Conservation (phyloP, 1,140 invertebrate species). For the Dreissena polymorpha region DNA sequence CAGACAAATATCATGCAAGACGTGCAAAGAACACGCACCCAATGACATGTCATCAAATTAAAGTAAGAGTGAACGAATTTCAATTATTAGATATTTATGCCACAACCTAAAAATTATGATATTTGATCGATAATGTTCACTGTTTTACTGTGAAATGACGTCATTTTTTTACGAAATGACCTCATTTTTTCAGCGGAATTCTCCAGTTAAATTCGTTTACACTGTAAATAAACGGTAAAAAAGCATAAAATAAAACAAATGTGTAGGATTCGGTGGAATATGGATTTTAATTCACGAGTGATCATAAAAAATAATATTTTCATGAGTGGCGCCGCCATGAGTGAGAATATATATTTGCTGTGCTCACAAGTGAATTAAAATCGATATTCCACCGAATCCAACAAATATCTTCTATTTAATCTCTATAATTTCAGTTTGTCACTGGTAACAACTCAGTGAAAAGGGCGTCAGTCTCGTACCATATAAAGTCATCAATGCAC, state of each 20-base stretch:
- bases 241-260: constrained; percentile 9
- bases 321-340: no score
- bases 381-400: background rate
- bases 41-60: constrained; percentile 3
- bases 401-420: background rate
- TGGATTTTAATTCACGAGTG: background rate
- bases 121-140: no score
- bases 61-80: background rate
- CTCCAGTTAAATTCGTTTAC: no score
- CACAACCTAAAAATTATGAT: background rate
- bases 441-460: constrained; percentile 14
- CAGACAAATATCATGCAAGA: no score
- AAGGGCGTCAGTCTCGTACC: constrained; percentile 10
- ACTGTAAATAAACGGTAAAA: no score
- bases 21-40: no score
- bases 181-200: no score
- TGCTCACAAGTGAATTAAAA: no score
- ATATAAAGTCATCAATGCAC: constrained; percentile 26
- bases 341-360: no score
- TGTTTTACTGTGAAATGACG: no score
- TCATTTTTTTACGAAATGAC: no score
- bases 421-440: background rate
- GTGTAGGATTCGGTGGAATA: background rate
- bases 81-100: background rate
- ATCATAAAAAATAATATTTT: no score